A percentile compares a stretch with the other conserved stretches of the same genome.
Evolutionary conservation across 2,888 invertebrate genomes (phyloP).

Genomic region (Liopterus haemorrhoidalis): DNA sequence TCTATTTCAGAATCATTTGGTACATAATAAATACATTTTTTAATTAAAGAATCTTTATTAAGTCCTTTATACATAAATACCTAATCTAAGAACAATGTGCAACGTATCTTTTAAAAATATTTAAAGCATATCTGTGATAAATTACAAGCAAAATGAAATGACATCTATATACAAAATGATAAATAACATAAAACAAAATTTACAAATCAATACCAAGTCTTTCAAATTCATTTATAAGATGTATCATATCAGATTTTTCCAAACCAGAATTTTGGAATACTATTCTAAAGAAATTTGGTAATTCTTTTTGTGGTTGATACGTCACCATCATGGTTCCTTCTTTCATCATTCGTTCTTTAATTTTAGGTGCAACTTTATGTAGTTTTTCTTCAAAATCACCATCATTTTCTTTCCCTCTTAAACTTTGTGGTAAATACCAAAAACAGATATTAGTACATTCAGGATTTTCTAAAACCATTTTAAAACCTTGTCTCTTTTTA

Average conservation of each 20-base stretch:
- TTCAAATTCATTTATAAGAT: slow-evolving; percentile 83
- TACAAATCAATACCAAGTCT: slow-evolving; percentile 68
- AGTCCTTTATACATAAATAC: too few relatives aligned
- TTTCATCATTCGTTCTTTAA: slow-evolving; percentile 93
- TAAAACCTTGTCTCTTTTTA: slow-evolving; percentile 63
- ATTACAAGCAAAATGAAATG: too few relatives aligned
- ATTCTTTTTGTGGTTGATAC: slow-evolving; percentile 79
- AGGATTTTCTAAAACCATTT: slow-evolving; percentile 68
- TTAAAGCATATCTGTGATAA: too few relatives aligned
- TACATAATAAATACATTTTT: too few relatives aligned
- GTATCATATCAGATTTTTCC: slow-evolving; percentile 75
- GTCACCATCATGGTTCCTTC: slow-evolving; percentile 94
- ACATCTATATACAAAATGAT: slow-evolving; percentile 8
- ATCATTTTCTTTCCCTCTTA: slow-evolving; percentile 49
- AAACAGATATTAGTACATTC: slow-evolving; percentile 95
- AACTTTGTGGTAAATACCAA: slow-evolving; percentile 86
- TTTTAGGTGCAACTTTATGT: slow-evolving; percentile 80
- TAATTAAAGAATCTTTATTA: too few relatives aligned
- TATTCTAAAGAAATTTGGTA: slow-evolving; percentile 92
- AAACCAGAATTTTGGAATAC: slow-evolving; percentile 88
- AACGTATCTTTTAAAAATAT: too few relatives aligned
- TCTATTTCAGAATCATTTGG: too few relatives aligned
- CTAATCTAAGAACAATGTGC: too few relatives aligned
- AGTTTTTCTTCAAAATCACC: slow-evolving; percentile 59
- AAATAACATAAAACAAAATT: slow-evolving; percentile 20